Conservation (phyloP, 2,888 invertebrate species). For the Diarsia brunnea region DNA sequence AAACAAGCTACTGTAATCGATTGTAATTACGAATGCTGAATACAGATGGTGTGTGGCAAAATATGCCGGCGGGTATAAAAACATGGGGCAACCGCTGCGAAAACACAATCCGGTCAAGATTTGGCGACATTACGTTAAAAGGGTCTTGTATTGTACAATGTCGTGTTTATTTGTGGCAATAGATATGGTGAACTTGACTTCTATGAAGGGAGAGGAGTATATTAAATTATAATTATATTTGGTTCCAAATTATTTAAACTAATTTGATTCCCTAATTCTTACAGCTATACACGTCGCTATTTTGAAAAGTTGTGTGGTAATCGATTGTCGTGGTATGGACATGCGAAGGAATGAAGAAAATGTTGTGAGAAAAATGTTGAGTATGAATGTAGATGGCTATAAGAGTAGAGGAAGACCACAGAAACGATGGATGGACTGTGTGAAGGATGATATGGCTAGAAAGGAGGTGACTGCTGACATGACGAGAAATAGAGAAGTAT, state of each 20-base stretch:
- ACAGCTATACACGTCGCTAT: neutral
- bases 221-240: neutral
- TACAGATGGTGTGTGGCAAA: slow-evolving; percentile 78
- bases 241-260: neutral
- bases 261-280: neutral
- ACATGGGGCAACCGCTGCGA: slow-evolving; percentile 77
- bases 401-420: too few species aligned
- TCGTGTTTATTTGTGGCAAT: slow-evolving; percentile 33
- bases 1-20: slow-evolving; percentile 72
- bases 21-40: slow-evolving; percentile 79
- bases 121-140: slow-evolving; percentile 70
- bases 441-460: too few species aligned
- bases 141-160: slow-evolving; percentile 57
- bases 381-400: too few species aligned
- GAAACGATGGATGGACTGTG: too few species aligned
- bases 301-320: too few species aligned
- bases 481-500: too few species aligned
- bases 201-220: slow-evolving; percentile 21
- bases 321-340: too few species aligned
- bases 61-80: slow-evolving; percentile 78
- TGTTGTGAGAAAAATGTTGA: too few species aligned
- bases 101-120: slow-evolving; percentile 78
- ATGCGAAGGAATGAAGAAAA: too few species aligned
- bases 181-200: neutral
- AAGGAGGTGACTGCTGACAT: too few species aligned